Evolutionary conservation across 2,113 vertebrate genomes (phyloP), one percentile per base, ranked within the genome.

Genomic region (Camelus bactrianus): DNA sequence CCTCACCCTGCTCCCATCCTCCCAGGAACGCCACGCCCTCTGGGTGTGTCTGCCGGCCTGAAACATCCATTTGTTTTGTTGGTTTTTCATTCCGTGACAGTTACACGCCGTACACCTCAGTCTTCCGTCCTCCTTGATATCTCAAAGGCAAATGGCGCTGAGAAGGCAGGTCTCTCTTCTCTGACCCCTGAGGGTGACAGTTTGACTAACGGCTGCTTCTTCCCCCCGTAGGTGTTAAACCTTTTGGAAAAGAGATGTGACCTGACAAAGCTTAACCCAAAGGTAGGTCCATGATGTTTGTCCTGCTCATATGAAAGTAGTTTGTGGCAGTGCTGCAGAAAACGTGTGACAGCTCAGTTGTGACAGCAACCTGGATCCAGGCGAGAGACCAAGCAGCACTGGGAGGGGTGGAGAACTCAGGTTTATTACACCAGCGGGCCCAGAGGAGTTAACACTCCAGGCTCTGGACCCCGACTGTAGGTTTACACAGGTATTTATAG

Each of bases 201-300:
- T 22, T 50, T 30, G 7, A 70, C 52, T 92, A 24, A 97, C 75
- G 85, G 24, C 15, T 26, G 84, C 72, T 48, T 56, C 1, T 69
- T 35, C 91, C 91, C 97, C 97, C 58, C 98, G 91, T 95, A 99
- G 99, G 99, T 99, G 38, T 98, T 99, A 97, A 99, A 99, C 97
- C 99, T 99, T 96, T 99, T 99, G 5, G 99, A 99, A 97, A 99
- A 99, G 98, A 99, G 99, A 87, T 99, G 99, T 14, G 99, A 99
- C 70, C 99, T 99, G 85, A 97, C 99, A 1, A 99, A 98, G 98
- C 99, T 99, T 98, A 99, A 99, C 97, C 99, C 99, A 24, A 99
- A 99, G 99, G 99, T 99, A 99, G 13, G 42, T 54, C 22, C 11
- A 6, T 0, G 4, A 8, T 1, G 26, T 3, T 3, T 46, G 9